phyloP scores from a whole-genome alignment of 2,797 vertebrate genomes.

The Pampus argenteus region DNA sequence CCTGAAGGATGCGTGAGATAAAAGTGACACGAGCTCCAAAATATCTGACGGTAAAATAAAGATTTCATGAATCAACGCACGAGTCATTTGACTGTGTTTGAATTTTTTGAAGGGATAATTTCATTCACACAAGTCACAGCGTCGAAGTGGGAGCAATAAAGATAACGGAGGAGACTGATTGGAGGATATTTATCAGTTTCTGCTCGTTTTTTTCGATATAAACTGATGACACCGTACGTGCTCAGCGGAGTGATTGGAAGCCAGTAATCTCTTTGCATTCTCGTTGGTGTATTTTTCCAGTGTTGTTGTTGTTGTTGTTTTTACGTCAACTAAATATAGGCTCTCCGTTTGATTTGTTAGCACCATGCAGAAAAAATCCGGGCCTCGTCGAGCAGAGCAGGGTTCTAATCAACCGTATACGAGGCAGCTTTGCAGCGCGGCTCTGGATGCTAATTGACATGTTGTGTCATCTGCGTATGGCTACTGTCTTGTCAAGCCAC shows the following conservation, averaged over 20 bases:
- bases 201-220: constrained; percentile 66
- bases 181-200: constrained; percentile 64
- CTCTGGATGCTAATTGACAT: constrained; percentile 70
- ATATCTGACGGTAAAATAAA: constrained; percentile 31
- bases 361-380: constrained; percentile 15
- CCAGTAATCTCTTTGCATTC: constrained; percentile 59
- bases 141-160: constrained; percentile 49
- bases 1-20: constrained; percentile 32
- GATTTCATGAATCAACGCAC: constrained; percentile 31
- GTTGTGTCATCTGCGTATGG: constrained; percentile 65
- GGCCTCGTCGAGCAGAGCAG: too few relatives aligned
- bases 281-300: constrained; percentile 66
- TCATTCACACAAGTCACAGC: constrained; percentile 39
- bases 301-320: constrained; percentile 63
- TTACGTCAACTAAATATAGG: constrained; percentile 63
- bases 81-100: constrained; percentile 23
- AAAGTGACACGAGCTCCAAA: constrained; percentile 36
- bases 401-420: constrained; percentile 40
- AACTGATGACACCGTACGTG: constrained; percentile 64
- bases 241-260: constrained; percentile 61
- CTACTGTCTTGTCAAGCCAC: constrained; percentile 63
- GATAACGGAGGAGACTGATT: constrained; percentile 60
- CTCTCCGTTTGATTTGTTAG: constrained; percentile 61
- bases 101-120: constrained; percentile 41
- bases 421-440: constrained; percentile 33